Evolutionary conservation across 2,113 vertebrate genomes (phyloP).

Genomic region (Meles meles): DNA sequence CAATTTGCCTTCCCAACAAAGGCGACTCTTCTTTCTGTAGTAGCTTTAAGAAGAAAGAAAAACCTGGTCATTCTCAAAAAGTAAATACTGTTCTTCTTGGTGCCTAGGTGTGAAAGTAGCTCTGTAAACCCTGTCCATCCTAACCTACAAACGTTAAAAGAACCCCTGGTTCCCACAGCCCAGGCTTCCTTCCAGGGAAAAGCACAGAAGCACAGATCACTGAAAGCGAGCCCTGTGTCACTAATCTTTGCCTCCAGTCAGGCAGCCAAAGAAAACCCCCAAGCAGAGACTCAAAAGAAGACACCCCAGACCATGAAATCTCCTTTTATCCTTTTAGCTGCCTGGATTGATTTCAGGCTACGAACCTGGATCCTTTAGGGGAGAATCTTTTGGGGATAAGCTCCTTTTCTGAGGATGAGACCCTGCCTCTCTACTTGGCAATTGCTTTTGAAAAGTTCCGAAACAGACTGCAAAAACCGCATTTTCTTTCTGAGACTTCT

Average conservation of each 20-base stretch:
- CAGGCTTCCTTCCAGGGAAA: constrained; percentile 8
- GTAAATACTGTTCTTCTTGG: background rate
- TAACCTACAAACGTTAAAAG: background rate
- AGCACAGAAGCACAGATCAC: background rate
- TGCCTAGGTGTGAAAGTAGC: background rate
- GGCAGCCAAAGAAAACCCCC: constrained; percentile 47
- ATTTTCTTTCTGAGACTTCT: constrained; percentile 50
- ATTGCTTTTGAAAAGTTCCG: constrained; percentile 52
- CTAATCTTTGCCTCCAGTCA: constrained; percentile 69
- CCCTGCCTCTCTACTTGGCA: background rate
- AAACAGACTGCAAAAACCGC: constrained; percentile 10
- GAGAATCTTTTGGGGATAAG: constrained; percentile 33
- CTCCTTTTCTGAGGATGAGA: constrained; percentile 36
- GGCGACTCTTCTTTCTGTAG: background rate
- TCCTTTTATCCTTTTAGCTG: constrained; percentile 66
- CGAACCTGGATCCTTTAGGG: constrained; percentile 54
- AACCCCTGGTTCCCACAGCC: background rate
- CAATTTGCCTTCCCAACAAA: background rate
- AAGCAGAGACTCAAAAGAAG: constrained; percentile 53
- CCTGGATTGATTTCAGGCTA: constrained; percentile 69
- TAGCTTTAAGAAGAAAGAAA: background rate
- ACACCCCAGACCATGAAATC: constrained; percentile 72
- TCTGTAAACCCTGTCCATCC: background rate
- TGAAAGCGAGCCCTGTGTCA: constrained; percentile 4
- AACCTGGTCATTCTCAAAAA: constrained; percentile 8